Conservation (phyloP, 2,113 vertebrate species). For the Suncus etruscus region DNA sequence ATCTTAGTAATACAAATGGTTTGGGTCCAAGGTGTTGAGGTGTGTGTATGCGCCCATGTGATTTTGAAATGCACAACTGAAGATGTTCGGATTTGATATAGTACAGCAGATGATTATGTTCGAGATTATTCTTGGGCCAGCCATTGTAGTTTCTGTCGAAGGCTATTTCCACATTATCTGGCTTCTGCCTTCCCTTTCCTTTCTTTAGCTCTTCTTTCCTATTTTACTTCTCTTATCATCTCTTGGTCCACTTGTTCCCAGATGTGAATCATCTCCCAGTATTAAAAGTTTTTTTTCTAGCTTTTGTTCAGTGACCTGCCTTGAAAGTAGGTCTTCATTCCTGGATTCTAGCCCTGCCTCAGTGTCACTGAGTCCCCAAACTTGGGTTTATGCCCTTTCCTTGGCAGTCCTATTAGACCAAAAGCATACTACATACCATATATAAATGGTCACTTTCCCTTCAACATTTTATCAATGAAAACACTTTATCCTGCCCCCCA, state of each 20-base stretch:
- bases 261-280: not conserved
- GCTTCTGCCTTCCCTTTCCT: not conserved
- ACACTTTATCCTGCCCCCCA: not conserved
- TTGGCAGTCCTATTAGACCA: not conserved
- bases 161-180: not conserved
- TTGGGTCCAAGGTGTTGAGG: not conserved
- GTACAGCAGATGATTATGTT: not conserved
- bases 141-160: not conserved
- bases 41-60: not conserved
- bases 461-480: not conserved
- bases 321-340: not conserved
- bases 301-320: not conserved
- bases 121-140: not conserved
- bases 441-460: not conserved
- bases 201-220: not conserved
- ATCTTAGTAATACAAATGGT: not conserved
- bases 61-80: not conserved
- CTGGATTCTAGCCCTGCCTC: not conserved
- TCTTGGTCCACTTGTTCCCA: not conserved
- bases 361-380: not conserved
- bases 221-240: not conserved
- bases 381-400: not conserved
- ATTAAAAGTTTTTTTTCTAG: not conserved
- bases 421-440: not conserved
- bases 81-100: not conserved